Conservation (phyloP, 2,113 vertebrate genomes). For the Trogon melanurus region DNA sequence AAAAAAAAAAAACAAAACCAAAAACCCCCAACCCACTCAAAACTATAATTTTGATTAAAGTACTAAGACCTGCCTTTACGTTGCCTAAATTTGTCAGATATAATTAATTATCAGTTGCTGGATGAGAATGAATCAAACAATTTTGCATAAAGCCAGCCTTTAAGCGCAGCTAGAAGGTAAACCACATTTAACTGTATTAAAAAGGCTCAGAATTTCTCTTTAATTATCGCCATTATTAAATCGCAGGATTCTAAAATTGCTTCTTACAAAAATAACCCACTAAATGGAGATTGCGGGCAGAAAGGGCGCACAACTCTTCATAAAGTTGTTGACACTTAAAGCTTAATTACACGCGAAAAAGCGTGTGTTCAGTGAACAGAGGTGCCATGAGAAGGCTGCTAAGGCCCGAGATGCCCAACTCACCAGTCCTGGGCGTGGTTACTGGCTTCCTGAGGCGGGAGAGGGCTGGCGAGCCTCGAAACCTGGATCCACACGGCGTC, state of each 20-base stretch:
- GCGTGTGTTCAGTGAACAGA: not conserved
- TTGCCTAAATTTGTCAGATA: not conserved
- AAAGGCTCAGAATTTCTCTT: not conserved
- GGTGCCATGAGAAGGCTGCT: not conserved
- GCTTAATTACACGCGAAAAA: not conserved
- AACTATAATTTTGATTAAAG: not conserved
- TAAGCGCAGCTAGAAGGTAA: not conserved
- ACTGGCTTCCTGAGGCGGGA: conserved; percentile 98
- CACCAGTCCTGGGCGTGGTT: conserved; percentile 98
- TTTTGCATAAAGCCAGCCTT: not conserved
- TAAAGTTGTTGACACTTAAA: not conserved
- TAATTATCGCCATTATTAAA: not conserved
- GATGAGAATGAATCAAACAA: not conserved
- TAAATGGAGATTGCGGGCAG: not conserved
- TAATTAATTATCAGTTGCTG: not conserved
- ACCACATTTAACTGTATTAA: not conserved
- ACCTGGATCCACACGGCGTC: conserved; percentile 98
- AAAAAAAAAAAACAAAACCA: not conserved
- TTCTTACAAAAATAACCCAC: not conserved
- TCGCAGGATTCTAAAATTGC: not conserved
- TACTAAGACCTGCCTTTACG: not conserved
- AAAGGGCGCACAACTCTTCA: not conserved
- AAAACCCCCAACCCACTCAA: not conserved
- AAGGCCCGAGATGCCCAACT: conserved; percentile 33
- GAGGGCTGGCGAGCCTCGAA: conserved; percentile 93